Base-by-base conservation (phyloP, 1,140 invertebrate genomes). In the Trachymyrmex septentrionalis region DNA sequence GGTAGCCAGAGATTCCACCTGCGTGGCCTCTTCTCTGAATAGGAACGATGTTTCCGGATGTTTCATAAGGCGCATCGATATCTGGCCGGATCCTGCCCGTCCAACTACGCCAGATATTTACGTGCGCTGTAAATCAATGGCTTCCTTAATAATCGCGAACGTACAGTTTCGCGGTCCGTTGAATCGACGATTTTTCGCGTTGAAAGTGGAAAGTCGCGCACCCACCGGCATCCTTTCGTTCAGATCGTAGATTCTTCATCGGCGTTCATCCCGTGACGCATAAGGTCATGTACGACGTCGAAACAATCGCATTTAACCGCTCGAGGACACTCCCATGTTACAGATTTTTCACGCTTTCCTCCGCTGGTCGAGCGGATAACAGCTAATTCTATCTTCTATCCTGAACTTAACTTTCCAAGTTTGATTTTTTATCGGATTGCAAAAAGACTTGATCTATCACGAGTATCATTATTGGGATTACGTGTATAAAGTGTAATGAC, bases 111-210 rank as follows among this genome's bases (percentile, higher is more conserved):
- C 34, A 55, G 77, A 71, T 61, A 73, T 53, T 3, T 16, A 44
- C 34, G 10, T 34, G 34, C 14, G 19, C 14, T 30, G 38, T 73
- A 38, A 21, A 48, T 61, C 72, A 61, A 75, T n/a, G 38, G 48
- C 55, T 84, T 84, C 69, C 80, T 84, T 61, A 63, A 84, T 63
- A 75, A 73, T 55, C 55, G 21, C 64, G 12, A 61, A 59, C 19
- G 55, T 16, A n/a, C 44, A 19, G 69, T 27, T 84, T 75, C 69
- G 69, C 55, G 80, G 55, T 84, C 38, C 55, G 69, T 75, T 84
- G 57, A 16, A 34, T 34, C 69, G 14, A 14, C 19, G 24, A 50
- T 61, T 75, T 84, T 84, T 84, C 38, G 12, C 24, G 19, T 84
- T 38, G 80, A 75, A 84, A 84, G 80, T 61, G 80, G 57, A 75